Percentiles rank a stretch among this genome's conserved stretches.
These are phyloP conservation scores for Drosophila dives DNA, from an alignment of 2,888 invertebrate species.

Conservation along the genomic window DNA sequence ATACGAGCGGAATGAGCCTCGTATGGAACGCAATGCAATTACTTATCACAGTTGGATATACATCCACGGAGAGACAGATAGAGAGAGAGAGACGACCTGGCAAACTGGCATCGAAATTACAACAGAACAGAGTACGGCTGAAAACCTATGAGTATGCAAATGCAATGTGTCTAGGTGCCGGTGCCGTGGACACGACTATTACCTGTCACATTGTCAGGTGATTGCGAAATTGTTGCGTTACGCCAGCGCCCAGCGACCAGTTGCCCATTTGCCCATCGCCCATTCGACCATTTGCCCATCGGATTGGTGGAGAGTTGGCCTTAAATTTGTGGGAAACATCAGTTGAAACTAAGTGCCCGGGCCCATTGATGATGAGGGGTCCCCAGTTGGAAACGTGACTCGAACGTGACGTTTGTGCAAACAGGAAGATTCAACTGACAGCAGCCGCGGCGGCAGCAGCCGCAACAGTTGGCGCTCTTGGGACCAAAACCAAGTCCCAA, in stretches of 20 bases:
- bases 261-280: conserved; percentile 18
- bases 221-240: conserved; percentile 82
- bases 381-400: conserved; percentile 77
- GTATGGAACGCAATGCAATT: conserved; percentile 72
- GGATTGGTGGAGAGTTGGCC: conserved; percentile 48
- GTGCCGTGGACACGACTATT: conserved; percentile 76
- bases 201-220: conserved; percentile 83
- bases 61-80: background rate
- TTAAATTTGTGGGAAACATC: conserved; percentile 80
- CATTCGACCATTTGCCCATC: conserved; percentile 35
- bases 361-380: conserved; percentile 64
- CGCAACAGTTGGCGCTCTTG: conserved; percentile 73
- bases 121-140: conserved; percentile 40
- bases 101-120: conserved; percentile 66
- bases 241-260: conserved; percentile 62
- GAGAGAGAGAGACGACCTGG: conserved; percentile 8
- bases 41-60: conserved; percentile 67
- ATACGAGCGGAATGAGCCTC: conserved; percentile 9
- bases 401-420: conserved; percentile 81
- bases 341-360: conserved; percentile 69
- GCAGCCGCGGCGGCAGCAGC: conserved; percentile 53
- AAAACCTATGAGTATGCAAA: conserved; percentile 64
- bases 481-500: conserved; percentile 42
- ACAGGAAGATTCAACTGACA: conserved; percentile 79
- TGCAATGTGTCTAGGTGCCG: conserved; percentile 63